Base-by-base conservation (phyloP, 1,140 invertebrate genomes). In the Belonocnema kinseyi region DNA sequence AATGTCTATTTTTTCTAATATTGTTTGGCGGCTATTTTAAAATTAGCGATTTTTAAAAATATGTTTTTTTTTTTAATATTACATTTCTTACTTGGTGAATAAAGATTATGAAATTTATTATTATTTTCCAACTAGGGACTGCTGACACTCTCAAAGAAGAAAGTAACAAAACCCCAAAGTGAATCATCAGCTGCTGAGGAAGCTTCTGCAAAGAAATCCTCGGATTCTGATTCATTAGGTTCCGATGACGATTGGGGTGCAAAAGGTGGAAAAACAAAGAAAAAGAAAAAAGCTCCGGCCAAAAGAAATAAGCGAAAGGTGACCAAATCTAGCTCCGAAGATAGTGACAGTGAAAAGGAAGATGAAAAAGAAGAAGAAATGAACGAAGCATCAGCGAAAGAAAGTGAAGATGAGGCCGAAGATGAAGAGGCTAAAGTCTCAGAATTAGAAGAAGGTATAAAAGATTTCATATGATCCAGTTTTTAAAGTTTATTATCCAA, bases 61-160 rank as follows among this genome's bases (percentile, higher is more conserved):
- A 4, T 33, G 26, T 33, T 33, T 33, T 33, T 3, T 26, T 26
- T 26, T 33, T 5, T 33, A 33, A 3, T 33, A 33, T 33, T 2
- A 5, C 26, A 2, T 26, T 33, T 33, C 26, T 4, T 5, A 33
- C 26, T 33, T 33, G 26, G 26, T 33, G 26, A 46, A 7, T 46
- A 46, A 46, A 11, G 40, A 46, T 46, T 46, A 46, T 46, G 10
- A 46, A 46, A 46, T 46, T 46, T 8, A 10, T 10, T 46, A 11
- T 74, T 78, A 82, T 83, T 87, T 85, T 87, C 82, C 50, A 93
- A 93, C 7, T 87, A 98, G 97, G 97, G 98, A 92, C 94, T 98
- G 79, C 88, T 98, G 82, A 96, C 96, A 33, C 90, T 98, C 73
- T 95, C 97, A 0, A 97, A 97, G 88, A 46, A 46, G 2, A 96